Conservation (phyloP, 2,113 vertebrate genomes). For the Lipotes vexillifer region DNA sequence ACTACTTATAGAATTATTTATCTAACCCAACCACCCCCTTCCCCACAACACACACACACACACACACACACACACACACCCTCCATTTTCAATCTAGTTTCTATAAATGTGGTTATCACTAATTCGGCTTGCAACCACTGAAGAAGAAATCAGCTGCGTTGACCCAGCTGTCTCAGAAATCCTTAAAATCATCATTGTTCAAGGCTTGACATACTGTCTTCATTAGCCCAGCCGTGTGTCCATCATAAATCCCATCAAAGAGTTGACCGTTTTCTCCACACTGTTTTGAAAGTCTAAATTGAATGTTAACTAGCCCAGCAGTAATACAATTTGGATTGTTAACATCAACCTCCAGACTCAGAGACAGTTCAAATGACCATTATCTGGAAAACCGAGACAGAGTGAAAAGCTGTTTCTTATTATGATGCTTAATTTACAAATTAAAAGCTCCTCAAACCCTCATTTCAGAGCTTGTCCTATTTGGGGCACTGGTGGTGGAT, state of each 20-base stretch:
- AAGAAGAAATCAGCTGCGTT: background rate
- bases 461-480: conserved; percentile 16
- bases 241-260: conserved; percentile 55
- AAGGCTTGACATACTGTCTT: conserved; percentile 33
- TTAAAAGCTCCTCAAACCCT: conserved; percentile 51
- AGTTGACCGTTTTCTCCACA: conserved; percentile 20
- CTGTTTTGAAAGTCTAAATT: conserved; percentile 61
- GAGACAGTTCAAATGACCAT: conserved; percentile 58
- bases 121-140: background rate
- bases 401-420: conserved; percentile 44
- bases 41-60: background rate
- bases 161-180: conserved; percentile 11
- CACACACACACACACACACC: no score
- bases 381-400: conserved; percentile 37
- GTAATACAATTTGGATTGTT: conserved; percentile 38
- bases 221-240: conserved; percentile 34
- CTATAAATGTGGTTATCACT: background rate
- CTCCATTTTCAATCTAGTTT: background rate
- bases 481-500: background rate
- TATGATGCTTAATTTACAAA: conserved; percentile 63
- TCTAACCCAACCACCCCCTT: background rate
- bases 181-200: background rate
- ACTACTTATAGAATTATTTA: background rate
- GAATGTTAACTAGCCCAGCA: conserved; percentile 54
- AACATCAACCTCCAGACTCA: conserved; percentile 62